These are phyloP conservation scores for Caenorhabditis sp. DNA, from an alignment of 2,888 invertebrate genomes.

Conservation along the genomic window DNA sequence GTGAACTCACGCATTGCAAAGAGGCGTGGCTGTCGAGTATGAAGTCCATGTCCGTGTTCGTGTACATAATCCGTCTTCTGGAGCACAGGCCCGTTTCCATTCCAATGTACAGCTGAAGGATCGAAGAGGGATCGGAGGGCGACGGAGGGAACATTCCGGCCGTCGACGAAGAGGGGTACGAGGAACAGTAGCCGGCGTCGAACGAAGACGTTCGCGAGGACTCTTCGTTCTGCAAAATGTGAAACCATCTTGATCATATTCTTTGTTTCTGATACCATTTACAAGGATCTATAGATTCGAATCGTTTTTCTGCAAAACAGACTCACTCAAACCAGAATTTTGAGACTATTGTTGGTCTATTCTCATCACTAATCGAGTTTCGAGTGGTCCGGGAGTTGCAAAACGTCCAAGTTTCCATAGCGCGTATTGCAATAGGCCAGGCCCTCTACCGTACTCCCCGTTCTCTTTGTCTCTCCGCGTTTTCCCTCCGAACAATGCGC, in stretches of 20 bases:
- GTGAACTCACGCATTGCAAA: slow-evolving; percentile 58
- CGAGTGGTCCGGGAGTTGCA: too few species aligned
- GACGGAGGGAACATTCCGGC: background rate
- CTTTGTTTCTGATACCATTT: too few species aligned
- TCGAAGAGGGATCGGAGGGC: slow-evolving; percentile 1
- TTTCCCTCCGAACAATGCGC: too few species aligned
- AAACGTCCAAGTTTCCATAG: too few species aligned
- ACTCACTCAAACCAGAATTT: too few species aligned
- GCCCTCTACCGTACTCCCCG: too few species aligned
- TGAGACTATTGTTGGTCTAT: too few species aligned
- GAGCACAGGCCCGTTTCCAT: slow-evolving; percentile 60
- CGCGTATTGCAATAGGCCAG: too few species aligned
- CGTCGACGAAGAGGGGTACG: slow-evolving; percentile 28
- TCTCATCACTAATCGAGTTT: too few species aligned
- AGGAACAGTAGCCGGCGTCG: slow-evolving; percentile 44
- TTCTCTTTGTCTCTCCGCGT: too few species aligned
- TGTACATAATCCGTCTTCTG: slow-evolving; percentile 62
- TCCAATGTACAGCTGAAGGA: slow-evolving; percentile 42
- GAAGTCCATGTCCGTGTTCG: slow-evolving; percentile 54
- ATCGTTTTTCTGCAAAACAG: too few species aligned
- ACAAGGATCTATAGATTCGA: too few species aligned
- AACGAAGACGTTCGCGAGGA: slow-evolving; percentile 36
- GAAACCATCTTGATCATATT: background rate
- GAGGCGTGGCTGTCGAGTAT: slow-evolving; percentile 53
- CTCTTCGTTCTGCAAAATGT: slow-evolving; percentile 30